Conservation (phyloP, 64 coral and sea anemone genomes). For the Hydrozoanthus tunicans region DNA sequence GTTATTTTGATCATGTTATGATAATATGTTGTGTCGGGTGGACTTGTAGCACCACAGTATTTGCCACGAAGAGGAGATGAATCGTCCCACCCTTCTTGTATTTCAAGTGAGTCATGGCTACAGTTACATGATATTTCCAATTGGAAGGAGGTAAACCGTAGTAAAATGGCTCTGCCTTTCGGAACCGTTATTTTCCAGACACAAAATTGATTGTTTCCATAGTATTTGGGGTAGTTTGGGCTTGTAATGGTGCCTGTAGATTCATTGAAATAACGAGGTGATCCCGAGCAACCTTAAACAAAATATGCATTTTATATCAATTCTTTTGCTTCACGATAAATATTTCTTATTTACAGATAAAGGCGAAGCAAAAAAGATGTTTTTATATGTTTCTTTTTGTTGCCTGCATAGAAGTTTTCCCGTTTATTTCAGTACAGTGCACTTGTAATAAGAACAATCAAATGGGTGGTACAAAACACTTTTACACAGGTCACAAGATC, state of each 20-base stretch:
- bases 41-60: not conserved
- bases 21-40: not conserved
- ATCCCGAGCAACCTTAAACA: not conserved
- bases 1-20: not conserved
- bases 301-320: too few species aligned
- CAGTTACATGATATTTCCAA: not conserved
- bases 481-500: too few species aligned
- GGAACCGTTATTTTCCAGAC: not conserved
- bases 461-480: too few species aligned
- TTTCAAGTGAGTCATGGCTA: not conserved
- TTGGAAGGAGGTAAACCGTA: not conserved
- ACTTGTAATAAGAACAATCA: too few species aligned
- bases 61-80: conserved; percentile 3
- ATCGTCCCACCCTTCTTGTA: not conserved
- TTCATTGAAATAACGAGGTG: not conserved
- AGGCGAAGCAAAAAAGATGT: too few species aligned
- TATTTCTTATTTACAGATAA: too few species aligned
- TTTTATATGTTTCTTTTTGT: too few species aligned
- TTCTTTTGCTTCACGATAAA: too few species aligned
- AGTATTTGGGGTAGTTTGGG: not conserved
- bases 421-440: too few species aligned
- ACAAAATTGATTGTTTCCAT: conserved; percentile 1
- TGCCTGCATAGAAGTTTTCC: too few species aligned
- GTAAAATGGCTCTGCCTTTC: not conserved
- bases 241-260: not conserved